Base-by-base conservation (phyloP, 2,888 invertebrate species). In the Leptopilina syphax region DNA sequence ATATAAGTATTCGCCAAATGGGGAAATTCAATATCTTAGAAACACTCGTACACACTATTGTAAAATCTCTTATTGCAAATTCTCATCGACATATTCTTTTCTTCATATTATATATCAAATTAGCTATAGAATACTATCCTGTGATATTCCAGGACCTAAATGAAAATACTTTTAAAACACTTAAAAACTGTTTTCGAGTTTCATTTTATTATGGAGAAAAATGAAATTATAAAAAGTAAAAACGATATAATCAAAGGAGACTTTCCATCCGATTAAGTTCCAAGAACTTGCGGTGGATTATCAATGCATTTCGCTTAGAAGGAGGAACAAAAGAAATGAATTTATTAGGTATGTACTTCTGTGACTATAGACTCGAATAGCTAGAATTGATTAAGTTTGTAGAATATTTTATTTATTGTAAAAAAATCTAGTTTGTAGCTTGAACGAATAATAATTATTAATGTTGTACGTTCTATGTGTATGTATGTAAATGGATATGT, bases 341-440 rank as follows among this genome's bases (percentile, higher is more conserved):
- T 63, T 68, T 50, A 50, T 50, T 50, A 50, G 50, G 12, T 50
- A 50, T 50, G 54, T 70, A 78, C 44, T 44, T 41, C 27, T 77
- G 63, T 79, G 77, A 77, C 47, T 79, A 67, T 76, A 41, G 65
- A 24, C 70, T 6, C 65, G 65, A 73, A 57, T 73, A 73, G 73
- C 73, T 73, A 73, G 73, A 73, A 73, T 73, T 34, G 57, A 73
- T 73, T 73, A 60, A 73, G 41, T 73, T 73, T 73, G 73, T 73
- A 68, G 73, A 65, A 65, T 76, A 78, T 73, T 89, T 91, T 88
- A 89, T 90, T 91, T 91, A 90, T 90, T 90, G 88, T 90, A 87
- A 83, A 86, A 85, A 50, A 50, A 10, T 50, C 9, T 86, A 88
- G 85, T 84, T 85, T 85, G 81, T 89, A 89, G 88, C 86, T 63